Base-by-base conservation (phyloP, 2,797 vertebrate species). In the Falco concolor region DNA sequence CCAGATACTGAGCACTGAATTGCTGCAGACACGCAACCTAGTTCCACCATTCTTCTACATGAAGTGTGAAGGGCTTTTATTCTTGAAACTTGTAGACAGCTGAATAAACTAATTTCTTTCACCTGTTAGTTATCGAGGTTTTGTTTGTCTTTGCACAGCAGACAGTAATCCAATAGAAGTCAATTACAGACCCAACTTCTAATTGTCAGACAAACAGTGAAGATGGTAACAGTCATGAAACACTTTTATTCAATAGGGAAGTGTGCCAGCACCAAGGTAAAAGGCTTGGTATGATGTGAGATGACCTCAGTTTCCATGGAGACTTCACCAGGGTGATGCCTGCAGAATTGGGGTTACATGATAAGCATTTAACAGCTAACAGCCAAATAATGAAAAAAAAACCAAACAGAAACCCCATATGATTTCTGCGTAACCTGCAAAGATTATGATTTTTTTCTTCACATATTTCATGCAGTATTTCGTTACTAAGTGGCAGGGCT, bases 71-170 rank as follows among this genome's bases (percentile, higher is more conserved):
- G 90, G 88, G 49, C 70, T 80, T 94, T 78, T 90, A 22, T 68
- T 79, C 90, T 64, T 85, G 80, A 63, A 75, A 50, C 56, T 84
- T 68, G 70, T 32, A 92, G 85, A 20, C 56, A 74, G 64, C 67
- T 87, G 86, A 84, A 90, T 77, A 83, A 95, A 87, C 90, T 56
- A 18, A 50, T 93, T 65, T 78, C 17, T 72, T 87, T 80, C 68
- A 87, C 84, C 64, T 59, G 45, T 83, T 95, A 70, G 72, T 90
- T 90, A 80, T 27, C 2, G 6, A 61, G 88, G 68, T 36, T 93
- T 40, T 95, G 87, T 93, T 91, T 95, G 90, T 87, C 74, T 95
- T 95, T 94, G 81, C 84, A 87, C 68, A 74, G 69, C 34, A 65
- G 52, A 77, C 25, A 36, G 64, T 89, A 93, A 94, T 93, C 70